Base-by-base conservation (phyloP, 2,888 invertebrate genomes). In the Caradrina clavipalpis region DNA sequence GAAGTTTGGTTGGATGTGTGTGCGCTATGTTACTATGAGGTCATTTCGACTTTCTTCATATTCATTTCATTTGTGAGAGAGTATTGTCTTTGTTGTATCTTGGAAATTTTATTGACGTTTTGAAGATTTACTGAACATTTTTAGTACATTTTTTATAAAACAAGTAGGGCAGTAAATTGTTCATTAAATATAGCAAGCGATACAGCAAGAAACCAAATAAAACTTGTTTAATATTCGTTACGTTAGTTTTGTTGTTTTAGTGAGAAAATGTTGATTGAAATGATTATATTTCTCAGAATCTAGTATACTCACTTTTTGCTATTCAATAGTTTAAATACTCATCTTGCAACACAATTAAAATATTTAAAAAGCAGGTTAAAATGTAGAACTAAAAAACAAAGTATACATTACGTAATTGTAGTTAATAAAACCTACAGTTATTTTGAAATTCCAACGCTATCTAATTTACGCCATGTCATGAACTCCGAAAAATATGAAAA, bases 1-100 rank as follows among this genome's bases (percentile, higher is more conserved):
- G 70, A 67, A 73, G 69, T 76, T 68, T 49, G 60, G 50, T 56
- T 63, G 63, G 64, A 59, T 61, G 64, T 70, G 58, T 57, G 77
- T 75, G 76, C 61, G 64, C 47, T 80, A 78, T 69, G 66, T 59
- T 75, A 42, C 31, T 73, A 17, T 66, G 56, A 35, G 39, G 50
- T 53, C 35, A 59, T 76, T 62, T 55, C 65, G 22, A 65, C 50
- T 73, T 60, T 50, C 47, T 51, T 11, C 17, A 53, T 56, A 47
- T 61, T 2, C 1, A 61, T 72, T 65, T 73, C 26, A 61, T 61
- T 11, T 47, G 11, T 35, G 11, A 15, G 2, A 31, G 11, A 19
- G 4, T 22, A 19, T 19, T 11, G n/a, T 31, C 0, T 31, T 35
- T 19, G 22, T 56, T 47, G 17, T 47, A n/a, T 49, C 5, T 26